Conservation (phyloP, 2,888 invertebrate species). For the Idaea dimidiata region DNA sequence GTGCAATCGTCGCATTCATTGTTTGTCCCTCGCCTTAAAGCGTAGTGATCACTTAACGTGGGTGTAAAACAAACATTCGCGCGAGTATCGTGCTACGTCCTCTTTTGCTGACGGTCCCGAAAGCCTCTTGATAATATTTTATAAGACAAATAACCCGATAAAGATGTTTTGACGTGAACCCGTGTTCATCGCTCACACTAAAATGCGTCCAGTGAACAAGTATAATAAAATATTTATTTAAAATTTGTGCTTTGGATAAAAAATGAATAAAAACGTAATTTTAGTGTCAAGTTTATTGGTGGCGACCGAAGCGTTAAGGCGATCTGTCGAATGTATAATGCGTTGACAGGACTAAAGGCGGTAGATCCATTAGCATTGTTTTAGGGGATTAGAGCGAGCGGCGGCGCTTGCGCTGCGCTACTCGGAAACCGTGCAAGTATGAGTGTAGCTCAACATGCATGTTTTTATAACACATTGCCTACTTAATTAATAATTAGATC, state of each 20-base stretch:
- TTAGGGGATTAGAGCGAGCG: conserved; percentile 67
- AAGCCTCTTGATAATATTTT: conserved; percentile 80
- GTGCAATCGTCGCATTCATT: conserved; percentile 77
- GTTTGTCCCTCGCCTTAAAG: conserved; percentile 74
- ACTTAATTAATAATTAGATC: background rate
- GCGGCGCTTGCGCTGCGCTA: conserved; percentile 64
- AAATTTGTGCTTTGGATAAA: conserved; percentile 65
- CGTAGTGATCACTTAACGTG: conserved; percentile 73
- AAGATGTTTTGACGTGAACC: conserved; percentile 81
- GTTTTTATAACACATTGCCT: conserved; percentile 74
- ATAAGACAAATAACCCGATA: conserved; percentile 81
- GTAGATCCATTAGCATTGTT: conserved; percentile 79
- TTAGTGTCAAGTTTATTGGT: conserved; percentile 78
- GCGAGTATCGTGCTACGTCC: conserved; percentile 71
- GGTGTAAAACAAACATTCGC: conserved; percentile 77
- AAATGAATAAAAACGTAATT: conserved; percentile 72
- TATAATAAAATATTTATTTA: conserved; percentile 78
- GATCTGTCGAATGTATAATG: conserved; percentile 63
- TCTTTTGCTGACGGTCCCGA: conserved; percentile 79
- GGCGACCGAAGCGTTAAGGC: conserved; percentile 74
- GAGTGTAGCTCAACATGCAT: conserved; percentile 64
- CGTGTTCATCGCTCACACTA: conserved; percentile 80
- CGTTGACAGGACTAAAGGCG: conserved; percentile 72
- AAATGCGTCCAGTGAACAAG: conserved; percentile 77
- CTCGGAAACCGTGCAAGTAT: conserved; percentile 46